Evolutionary conservation across 2,113 vertebrate genomes (phyloP), one percentile per base, ranked within the genome.

Genomic region (Channa argus): DNA sequence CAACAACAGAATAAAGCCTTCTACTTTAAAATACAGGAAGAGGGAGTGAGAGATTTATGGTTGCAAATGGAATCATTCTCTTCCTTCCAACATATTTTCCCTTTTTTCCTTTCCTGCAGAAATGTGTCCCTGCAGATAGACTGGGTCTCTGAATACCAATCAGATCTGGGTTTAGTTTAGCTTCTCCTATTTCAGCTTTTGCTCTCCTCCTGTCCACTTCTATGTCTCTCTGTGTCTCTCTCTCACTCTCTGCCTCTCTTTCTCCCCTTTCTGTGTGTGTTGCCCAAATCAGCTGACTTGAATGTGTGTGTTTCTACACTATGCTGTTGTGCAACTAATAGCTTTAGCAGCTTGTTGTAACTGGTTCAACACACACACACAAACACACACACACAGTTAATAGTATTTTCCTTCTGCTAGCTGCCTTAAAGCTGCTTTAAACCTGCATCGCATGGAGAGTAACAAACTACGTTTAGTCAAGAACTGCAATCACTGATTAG

Each of bases 101-200:
- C 3, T 46, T 52, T 38, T 34, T 11, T 59, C 15, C 60, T n/a
- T n/a, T 3, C 44, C 14, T 63, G 78, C 61, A 86, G 81, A 78
- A 88, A 84, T 86, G 74, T 61, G 33, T 75, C 59, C 33, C 59
- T 77, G 63, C 71, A 83, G 63, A 81, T 59, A 39, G 47, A 67
- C 55, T 75, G 63, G 1, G 51, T 33, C 86, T 79, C 71, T 86
- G 86, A 76, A 84, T 88, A 77, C 80, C 81, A 80, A 84, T 84
- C 80, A 77, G 86, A 82, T 74, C 75, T 84, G 84, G 71, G 79
- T 46, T 67, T 45, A 52, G 74, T 86, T 84, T 62, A 77, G 64
- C 64, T 71, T 79, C 80, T 83, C 77, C 63, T 10, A 46, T 86
- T 86, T 83, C 80, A 79, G 77, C 15, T 66, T 68, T 58, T 7